A percentile compares a stretch with the other conserved stretches of the same genome.
These are phyloP conservation scores for Neoniphon sammara DNA, from an alignment of 2,797 vertebrate species.

Conservation along the genomic window DNA sequence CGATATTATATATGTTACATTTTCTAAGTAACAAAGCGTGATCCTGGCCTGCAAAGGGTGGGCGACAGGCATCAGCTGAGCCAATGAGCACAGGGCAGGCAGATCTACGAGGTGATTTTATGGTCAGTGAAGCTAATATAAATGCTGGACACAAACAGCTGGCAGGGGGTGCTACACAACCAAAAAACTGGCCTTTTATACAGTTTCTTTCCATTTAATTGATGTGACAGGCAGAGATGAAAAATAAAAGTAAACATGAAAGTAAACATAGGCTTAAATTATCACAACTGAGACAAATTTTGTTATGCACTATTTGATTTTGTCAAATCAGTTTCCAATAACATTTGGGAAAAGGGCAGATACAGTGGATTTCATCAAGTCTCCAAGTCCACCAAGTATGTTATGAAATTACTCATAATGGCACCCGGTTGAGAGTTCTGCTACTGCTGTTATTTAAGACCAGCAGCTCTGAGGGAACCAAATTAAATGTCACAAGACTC, in stretches of 20 bases:
- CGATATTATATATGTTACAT: no score
- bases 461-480: constrained; percentile 48
- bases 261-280: constrained; percentile 5
- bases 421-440: constrained; percentile 38
- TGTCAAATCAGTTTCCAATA: constrained; percentile 23
- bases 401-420: constrained; percentile 49
- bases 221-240: neutral
- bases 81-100: constrained; percentile 13
- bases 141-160: constrained; percentile 13
- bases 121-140: neutral
- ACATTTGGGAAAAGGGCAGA: constrained; percentile 8
- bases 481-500: constrained; percentile 78
- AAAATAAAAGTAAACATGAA: constrained; percentile 2
- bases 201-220: constrained; percentile 29
- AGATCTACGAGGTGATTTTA: neutral
- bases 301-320: constrained; percentile 16
- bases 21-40: no score
- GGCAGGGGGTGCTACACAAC: constrained; percentile 7
- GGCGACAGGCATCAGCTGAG: constrained; percentile 1
- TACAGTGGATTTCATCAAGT: constrained; percentile 12
- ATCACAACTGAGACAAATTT: constrained; percentile 5
- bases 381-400: constrained; percentile 27
- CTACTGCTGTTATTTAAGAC: constrained; percentile 62
- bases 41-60: no score
- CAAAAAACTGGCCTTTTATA: constrained; percentile 7